These are phyloP conservation scores for Heliconius ethilla DNA, from an alignment of 2,888 invertebrate genomes.

Conservation along the genomic window DNA sequence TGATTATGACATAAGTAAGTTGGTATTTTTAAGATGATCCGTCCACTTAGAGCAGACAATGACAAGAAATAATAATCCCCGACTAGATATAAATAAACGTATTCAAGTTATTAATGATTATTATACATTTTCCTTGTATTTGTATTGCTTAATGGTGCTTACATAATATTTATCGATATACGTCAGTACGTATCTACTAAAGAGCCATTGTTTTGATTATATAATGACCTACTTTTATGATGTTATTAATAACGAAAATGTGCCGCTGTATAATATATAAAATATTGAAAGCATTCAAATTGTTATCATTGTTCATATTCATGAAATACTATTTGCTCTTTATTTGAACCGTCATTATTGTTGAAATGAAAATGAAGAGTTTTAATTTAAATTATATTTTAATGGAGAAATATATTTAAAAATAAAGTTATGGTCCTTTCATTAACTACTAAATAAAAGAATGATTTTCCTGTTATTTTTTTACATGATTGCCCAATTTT, in stretches of 20 bases:
- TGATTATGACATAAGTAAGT: background rate
- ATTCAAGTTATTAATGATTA: slow-evolving; percentile 12
- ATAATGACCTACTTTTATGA: slow-evolving; percentile 13
- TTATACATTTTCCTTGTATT: slow-evolving; percentile 20
- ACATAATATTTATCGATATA: slow-evolving; percentile 17
- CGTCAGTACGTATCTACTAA: slow-evolving; percentile 15
- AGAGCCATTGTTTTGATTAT: slow-evolving; percentile 22
- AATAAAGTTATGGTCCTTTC: background rate
- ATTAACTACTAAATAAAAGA: too few species aligned
- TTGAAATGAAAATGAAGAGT: background rate
- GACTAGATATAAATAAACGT: slow-evolving; percentile 3
- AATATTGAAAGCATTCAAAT: background rate
- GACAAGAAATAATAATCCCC: too few species aligned
- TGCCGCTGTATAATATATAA: background rate
- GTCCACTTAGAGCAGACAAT: background rate
- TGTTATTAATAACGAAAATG: slow-evolving; percentile 11
- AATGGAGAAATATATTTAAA: background rate
- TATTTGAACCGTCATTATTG: background rate
- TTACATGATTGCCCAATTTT: background rate
- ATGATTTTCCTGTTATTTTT: background rate
- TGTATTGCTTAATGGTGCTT: slow-evolving; percentile 20
- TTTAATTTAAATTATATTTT: background rate
- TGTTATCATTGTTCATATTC: background rate
- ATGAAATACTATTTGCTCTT: background rate
- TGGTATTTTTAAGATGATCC: background rate